A percentile compares a stretch with the other conserved stretches of the same genome.
Conservation (phyloP, 2,888 invertebrate species). For the Rotaria socialis region DNA sequence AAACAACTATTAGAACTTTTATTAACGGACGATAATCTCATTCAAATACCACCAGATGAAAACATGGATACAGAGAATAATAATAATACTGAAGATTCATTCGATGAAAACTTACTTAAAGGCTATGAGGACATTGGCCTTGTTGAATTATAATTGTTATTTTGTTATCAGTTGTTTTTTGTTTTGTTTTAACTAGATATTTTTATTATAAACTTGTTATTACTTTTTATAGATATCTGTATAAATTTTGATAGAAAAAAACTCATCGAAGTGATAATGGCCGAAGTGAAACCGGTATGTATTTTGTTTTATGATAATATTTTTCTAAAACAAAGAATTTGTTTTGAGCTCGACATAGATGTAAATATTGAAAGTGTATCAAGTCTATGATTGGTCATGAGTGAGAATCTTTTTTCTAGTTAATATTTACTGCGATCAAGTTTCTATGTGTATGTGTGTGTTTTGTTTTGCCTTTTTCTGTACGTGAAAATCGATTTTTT, state of each 20-base stretch:
- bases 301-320: background rate
- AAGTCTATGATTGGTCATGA: too few species aligned
- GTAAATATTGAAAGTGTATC: too few species aligned
- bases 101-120: background rate
- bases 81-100: too few species aligned
- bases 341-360: too few species aligned
- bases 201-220: background rate
- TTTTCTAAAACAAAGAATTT: too few species aligned
- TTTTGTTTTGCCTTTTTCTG: too few species aligned
- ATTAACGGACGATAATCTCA: slow-evolving; percentile 19
- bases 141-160: background rate
- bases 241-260: background rate
- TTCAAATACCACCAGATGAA: background rate
- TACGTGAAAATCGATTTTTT: too few species aligned
- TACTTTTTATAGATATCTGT: background rate
- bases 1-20: background rate
- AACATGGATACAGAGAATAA: background rate
- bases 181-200: background rate
- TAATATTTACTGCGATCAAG: too few species aligned
- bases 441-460: too few species aligned
- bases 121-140: slow-evolving; percentile 8
- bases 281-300: background rate
- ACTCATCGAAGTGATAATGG: background rate
- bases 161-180: background rate
- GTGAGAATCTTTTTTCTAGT: too few species aligned